Evolutionary conservation across 2,797 vertebrate species (phyloP).

Genomic region (Harpagifer antarcticus): DNA sequence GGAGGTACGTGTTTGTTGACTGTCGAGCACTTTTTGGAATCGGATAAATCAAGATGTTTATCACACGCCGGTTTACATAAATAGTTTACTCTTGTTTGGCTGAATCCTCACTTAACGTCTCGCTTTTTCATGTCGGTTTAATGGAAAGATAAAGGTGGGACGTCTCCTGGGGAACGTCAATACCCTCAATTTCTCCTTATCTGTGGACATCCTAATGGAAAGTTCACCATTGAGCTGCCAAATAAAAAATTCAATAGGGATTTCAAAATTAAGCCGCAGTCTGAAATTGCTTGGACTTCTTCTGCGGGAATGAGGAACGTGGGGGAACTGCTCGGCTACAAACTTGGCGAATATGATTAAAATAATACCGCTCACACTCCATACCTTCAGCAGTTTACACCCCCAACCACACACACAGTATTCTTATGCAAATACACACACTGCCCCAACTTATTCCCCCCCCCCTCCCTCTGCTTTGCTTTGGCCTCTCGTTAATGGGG

Average conservation of each 20-base stretch:
- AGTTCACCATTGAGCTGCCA: constrained; percentile 75
- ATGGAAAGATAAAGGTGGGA: constrained; percentile 73
- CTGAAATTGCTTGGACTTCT: constrained; percentile 67
- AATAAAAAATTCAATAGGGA: constrained; percentile 82
- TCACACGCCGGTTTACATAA: constrained; percentile 55
- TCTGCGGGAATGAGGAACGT: constrained; percentile 39
- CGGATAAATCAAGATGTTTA: constrained; percentile 58
- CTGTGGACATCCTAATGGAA: constrained; percentile 82
- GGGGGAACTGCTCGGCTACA: constrained; percentile 30
- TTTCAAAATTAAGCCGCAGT: constrained; percentile 79
- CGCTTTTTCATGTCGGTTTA: constrained; percentile 47
- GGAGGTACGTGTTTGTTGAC: constrained; percentile 25
- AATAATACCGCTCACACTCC: constrained; percentile 37
- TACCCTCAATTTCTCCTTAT: constrained; percentile 83
- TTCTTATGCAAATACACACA: constrained; percentile 72
- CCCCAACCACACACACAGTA: constrained; percentile 42
- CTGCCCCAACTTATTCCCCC: constrained; percentile 39
- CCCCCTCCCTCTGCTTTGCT: constrained; percentile 57
- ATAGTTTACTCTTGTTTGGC: constrained; percentile 49
- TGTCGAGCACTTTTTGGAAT: constrained; percentile 39
- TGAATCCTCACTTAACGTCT: constrained; percentile 47
- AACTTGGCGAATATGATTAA: constrained; percentile 64
- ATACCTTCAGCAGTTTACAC: constrained; percentile 40
- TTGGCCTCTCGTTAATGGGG: constrained; percentile 84
- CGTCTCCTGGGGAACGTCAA: constrained; percentile 73